phyloP scores from a whole-genome alignment of 23 tunicate species.

The Clavelina lepadiformis region DNA sequence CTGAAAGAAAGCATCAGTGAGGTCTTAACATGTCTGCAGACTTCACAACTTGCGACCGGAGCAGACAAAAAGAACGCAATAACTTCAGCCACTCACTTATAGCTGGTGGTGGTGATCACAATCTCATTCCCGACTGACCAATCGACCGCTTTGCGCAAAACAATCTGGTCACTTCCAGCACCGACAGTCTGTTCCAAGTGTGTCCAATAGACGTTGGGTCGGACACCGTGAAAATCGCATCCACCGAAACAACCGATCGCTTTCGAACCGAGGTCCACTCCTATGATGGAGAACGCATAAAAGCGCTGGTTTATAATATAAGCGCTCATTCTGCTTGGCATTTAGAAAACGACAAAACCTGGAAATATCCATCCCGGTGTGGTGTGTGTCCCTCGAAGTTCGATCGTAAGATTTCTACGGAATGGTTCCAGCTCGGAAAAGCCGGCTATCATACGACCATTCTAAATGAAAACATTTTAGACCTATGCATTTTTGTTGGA shows the following conservation, averaged over 20 bases:
- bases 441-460: conserved; percentile 77
- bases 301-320: no score
- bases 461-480: conserved; percentile 11
- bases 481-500: no score
- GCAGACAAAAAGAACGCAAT: no score
- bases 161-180: conserved; percentile 41
- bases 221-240: conserved; percentile 66
- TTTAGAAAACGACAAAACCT: no score
- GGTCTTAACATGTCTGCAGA: no score
- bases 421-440: conserved; percentile 14
- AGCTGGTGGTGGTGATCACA: conserved; percentile 88
- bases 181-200: conserved; percentile 52
- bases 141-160: conserved; percentile 43
- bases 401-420: conserved; percentile 17
- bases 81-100: no score
- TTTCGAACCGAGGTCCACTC: conserved; percentile 53
- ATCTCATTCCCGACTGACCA: conserved; percentile 90
- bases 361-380: conserved; percentile 25
- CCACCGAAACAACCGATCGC: conserved; percentile 78
- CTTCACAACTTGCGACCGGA: no score
- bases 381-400: conserved; percentile 43
- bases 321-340: background rate
- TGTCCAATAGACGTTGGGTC: conserved; percentile 42
- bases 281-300: no score
- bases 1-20: no score